Evolutionary conservation across 1,140 invertebrate species (phyloP).

Genomic region (Palaemon carinicauda): DNA sequence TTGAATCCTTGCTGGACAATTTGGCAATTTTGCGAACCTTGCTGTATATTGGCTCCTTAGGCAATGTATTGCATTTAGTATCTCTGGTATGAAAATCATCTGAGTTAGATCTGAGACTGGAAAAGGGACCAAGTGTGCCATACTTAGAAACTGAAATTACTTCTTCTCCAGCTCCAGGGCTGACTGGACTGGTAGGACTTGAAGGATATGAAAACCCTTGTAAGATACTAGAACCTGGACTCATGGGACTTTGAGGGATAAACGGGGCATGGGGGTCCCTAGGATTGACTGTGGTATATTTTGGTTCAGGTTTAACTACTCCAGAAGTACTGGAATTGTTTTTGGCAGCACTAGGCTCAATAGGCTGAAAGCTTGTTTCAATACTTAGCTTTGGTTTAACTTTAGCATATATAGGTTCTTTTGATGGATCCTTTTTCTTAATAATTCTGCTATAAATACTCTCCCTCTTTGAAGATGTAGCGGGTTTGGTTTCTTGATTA

Average conservation of each 20-base stretch:
- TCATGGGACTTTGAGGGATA: constrained; percentile 30
- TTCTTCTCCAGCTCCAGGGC: neutral
- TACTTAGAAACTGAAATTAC: neutral
- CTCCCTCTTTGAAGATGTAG: constrained; percentile 45
- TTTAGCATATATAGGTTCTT: constrained; percentile 57
- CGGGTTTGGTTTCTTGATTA: neutral
- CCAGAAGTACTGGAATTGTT: constrained; percentile 6
- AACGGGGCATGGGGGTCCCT: constrained; percentile 26
- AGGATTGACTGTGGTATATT: constrained; percentile 54
- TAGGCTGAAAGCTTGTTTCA: constrained; percentile 58
- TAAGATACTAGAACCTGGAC: constrained; percentile 4
- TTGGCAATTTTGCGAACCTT: constrained; percentile 34
- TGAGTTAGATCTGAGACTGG: no score
- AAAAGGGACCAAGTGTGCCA: neutral
- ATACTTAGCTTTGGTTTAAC: constrained; percentile 57
- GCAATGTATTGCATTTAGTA: constrained; percentile 20
- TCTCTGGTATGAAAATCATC: neutral
- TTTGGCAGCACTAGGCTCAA: constrained; percentile 42
- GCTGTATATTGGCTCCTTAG: constrained; percentile 46
- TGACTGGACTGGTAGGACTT: neutral
- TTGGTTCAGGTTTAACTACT: constrained; percentile 57
- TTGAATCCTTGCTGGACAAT: constrained; percentile 37
- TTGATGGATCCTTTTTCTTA: constrained; percentile 40
- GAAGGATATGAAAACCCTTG: neutral
- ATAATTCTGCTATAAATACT: constrained; percentile 59